These are phyloP conservation scores for Dicranocentrus wangi DNA, from an alignment of 2,888 invertebrate genomes.

Conservation along the genomic window DNA sequence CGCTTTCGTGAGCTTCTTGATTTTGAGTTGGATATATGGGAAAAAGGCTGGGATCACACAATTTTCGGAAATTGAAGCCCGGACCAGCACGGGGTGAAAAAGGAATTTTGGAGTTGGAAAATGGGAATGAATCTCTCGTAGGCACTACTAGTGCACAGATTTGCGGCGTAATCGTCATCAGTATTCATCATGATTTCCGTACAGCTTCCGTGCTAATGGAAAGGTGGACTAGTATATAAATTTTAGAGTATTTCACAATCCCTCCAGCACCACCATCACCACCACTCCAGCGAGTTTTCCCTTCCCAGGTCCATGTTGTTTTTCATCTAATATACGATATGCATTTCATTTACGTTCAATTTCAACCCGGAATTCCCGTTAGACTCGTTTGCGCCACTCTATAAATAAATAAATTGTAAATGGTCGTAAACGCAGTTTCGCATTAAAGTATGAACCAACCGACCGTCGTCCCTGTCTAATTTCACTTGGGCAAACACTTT, in stretches of 20 bases:
- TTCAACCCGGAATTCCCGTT: conserved; percentile 32
- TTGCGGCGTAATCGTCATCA: conserved; percentile 8
- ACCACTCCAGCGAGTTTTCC: background rate
- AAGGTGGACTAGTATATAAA: conserved; percentile 26
- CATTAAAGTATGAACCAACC: no score
- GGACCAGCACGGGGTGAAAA: background rate
- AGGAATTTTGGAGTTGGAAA: background rate
- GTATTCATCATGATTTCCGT: conserved; percentile 3
- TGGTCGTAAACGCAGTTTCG: no score
- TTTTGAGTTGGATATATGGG: conserved; percentile 61
- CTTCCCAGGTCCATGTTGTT: background rate
- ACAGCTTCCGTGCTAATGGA: conserved; percentile 6
- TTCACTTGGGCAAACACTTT: no score
- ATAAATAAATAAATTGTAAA: conserved; percentile 5
- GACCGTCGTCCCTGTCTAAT: no score
- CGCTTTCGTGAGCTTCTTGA: conserved; percentile 68
- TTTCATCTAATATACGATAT: background rate
- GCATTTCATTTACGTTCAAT: conserved; percentile 9
- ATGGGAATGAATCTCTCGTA: no score
- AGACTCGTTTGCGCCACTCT: conserved; percentile 28
- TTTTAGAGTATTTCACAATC: background rate
- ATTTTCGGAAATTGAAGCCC: conserved; percentile 50
- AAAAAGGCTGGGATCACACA: conserved; percentile 27
- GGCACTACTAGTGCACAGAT: background rate
- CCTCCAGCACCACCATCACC: background rate